A percentile compares a stretch with the other conserved stretches of the same genome.
phyloP scores from a whole-genome alignment of 2,888 invertebrate species.

The Metalampra italica region DNA sequence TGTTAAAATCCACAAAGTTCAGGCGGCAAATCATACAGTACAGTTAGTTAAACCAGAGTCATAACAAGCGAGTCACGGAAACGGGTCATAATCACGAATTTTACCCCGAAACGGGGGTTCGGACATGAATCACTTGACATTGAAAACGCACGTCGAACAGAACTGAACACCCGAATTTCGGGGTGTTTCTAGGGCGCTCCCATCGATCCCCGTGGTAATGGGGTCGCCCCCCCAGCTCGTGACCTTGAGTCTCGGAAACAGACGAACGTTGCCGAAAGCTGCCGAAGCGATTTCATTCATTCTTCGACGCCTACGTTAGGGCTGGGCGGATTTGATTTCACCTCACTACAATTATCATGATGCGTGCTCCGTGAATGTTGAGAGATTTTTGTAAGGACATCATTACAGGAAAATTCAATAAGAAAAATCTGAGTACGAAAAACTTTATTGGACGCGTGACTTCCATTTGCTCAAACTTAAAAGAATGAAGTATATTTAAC shows the following conservation, averaged over 20 bases:
- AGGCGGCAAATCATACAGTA: constrained; percentile 16
- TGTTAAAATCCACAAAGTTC: not conserved
- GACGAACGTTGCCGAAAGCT: constrained; percentile 53
- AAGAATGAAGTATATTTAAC: not conserved
- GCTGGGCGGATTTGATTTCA: constrained; percentile 26
- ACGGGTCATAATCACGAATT: constrained; percentile 51
- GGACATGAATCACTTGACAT: constrained; percentile 68
- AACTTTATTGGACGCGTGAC: not conserved
- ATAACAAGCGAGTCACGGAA: constrained; percentile 48
- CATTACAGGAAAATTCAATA: constrained; percentile 5
- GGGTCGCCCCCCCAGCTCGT: constrained; percentile 52
- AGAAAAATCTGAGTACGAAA: constrained; percentile 4
- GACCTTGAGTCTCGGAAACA: constrained; percentile 57
- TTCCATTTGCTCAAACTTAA: not conserved
- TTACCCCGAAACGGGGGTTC: constrained; percentile 22
- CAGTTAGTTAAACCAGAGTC: constrained; percentile 1
- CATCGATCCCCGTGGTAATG: constrained; percentile 74
- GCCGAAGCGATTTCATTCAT: constrained; percentile 65
- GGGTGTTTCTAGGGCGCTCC: constrained; percentile 56
- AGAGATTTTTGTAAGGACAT: not conserved
- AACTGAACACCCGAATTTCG: constrained; percentile 52
- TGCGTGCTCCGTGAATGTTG: constrained; percentile 1
- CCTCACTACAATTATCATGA: constrained; percentile 4
- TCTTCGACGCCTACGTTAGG: constrained; percentile 36
- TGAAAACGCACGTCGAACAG: constrained; percentile 58